These are phyloP conservation scores for Hylomyscus alleni DNA, from an alignment of 2,797 vertebrate species.

Conservation along the genomic window DNA sequence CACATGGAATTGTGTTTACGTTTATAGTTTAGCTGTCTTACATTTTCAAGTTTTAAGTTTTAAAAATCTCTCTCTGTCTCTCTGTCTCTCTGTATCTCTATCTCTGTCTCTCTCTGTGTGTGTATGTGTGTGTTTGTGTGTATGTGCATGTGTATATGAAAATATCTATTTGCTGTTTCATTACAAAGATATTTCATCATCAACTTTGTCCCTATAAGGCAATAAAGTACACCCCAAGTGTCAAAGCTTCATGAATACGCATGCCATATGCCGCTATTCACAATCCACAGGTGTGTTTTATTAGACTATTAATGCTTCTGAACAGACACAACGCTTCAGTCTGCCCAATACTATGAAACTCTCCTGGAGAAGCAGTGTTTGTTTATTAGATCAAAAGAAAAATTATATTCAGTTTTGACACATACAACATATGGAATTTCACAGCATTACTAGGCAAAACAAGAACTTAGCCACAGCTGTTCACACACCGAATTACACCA, in stretches of 20 bases:
- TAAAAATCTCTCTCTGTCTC: no score
- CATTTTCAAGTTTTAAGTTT: background rate
- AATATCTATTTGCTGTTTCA: background rate
- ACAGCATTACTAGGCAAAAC: conserved; percentile 71
- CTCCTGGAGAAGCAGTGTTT: conserved; percentile 66
- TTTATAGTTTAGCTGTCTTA: background rate
- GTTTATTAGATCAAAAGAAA: conserved; percentile 76
- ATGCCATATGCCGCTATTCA: background rate
- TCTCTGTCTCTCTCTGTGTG: no score
- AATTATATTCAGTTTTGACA: conserved; percentile 80
- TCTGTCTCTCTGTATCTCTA: no score
- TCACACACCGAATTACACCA: conserved; percentile 76
- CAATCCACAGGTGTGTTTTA: conserved; percentile 77
- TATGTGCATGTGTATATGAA: background rate
- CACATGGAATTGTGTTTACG: background rate
- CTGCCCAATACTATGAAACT: conserved; percentile 62
- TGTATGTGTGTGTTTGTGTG: background rate
- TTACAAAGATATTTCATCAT: background rate
- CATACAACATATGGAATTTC: conserved; percentile 75
- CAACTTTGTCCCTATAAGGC: conserved; percentile 32
- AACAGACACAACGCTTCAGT: conserved; percentile 67
- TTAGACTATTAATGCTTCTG: conserved; percentile 72
- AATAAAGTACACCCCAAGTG: background rate
- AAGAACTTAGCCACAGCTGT: conserved; percentile 77
- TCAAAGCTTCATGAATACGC: background rate